Evolutionary conservation across 2,888 invertebrate genomes (phyloP), one percentile per base, ranked within the genome.

Genomic region (Lithodes maja): DNA sequence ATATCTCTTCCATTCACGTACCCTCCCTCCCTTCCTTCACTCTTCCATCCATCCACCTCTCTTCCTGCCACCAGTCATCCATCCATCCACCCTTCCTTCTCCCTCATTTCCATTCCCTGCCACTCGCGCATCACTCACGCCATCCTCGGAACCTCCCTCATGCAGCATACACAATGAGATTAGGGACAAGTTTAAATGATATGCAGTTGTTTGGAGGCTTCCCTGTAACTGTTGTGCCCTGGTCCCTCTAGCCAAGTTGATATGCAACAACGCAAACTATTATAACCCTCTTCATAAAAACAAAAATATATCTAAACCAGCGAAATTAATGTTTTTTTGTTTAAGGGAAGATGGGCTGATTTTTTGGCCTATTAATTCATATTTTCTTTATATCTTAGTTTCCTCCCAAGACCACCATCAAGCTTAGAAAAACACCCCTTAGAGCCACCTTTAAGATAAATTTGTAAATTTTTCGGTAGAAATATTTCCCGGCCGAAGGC

Each of bases 21-120:
- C 53, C 53, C 78, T 79, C 78, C 53, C 78, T 79, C 53, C 53
- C 78, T 53, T 53, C 53, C 52, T 78, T 52, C 52, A n/a, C 52
- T n/a, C 52, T 52, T 78, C 78, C 52, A 17, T 77, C 77, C 3
- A 1, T 77, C 77, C 50, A 2, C 61, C 12, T 12, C 61, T 17
- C 75, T 33, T 75, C 75, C 17, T 17, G n/a, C 17, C 3, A 15
- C 0, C 3, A 2, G 1, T 17, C 75, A 2, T 75, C 75, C 17
- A 9, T 5, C 2, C 17, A 15, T n/a, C 17, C 33, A 2, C 3
- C 3, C 49, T 2, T 1, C 3, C 75, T 75, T 75, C 75, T 33
- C 3, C 49, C 49, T 5, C 75, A 9, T 75, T 33, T 75, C 49
- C 75, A 17, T 2, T 77, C 49, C n/a, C 78, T 78, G 52, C 17